phyloP scores from a whole-genome alignment of 2,888 invertebrate genomes.

The Euclidia mi region DNA sequence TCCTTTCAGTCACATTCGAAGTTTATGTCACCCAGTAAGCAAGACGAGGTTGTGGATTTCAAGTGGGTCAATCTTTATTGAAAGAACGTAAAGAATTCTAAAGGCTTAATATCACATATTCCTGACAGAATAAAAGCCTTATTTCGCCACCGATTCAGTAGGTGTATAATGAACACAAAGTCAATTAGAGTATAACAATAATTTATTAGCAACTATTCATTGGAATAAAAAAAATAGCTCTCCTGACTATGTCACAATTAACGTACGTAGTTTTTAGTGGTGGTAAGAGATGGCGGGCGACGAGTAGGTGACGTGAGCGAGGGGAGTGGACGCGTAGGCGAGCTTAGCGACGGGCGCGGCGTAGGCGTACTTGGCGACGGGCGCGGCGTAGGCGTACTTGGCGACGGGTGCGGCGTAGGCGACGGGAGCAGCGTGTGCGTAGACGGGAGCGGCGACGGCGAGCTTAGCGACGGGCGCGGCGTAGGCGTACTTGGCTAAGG shows the following conservation, averaged over 20 bases:
- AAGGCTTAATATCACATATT: no score
- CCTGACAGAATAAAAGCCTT: no score
- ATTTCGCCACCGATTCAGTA: no score
- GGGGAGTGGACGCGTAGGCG: conserved; percentile 65
- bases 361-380: conserved; percentile 50
- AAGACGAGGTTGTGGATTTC: no score
- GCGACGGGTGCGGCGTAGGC: conserved; percentile 51
- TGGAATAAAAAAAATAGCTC: conserved; percentile 58
- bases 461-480: no score
- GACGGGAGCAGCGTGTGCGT: conserved; percentile 50
- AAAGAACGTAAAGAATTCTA: no score
- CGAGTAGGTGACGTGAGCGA: conserved; percentile 72
- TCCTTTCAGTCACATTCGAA: no score
- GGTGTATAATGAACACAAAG: no score
- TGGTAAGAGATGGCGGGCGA: conserved; percentile 81
- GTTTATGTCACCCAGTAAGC: no score
- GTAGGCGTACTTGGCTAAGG: conserved; percentile 66
- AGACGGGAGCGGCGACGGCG: conserved; percentile 35
- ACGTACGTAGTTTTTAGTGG: conserved; percentile 70
- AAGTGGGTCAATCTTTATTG: no score
- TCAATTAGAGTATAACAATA: no score
- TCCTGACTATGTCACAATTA: conserved; percentile 16
- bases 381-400: conserved; percentile 49
- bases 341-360: conserved; percentile 66
- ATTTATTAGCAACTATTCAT: conserved; percentile 56